A percentile compares a stretch with the other conserved stretches of the same genome.
Conservation (phyloP, 1,140 invertebrate genomes). For the Chymomyza costata region DNA sequence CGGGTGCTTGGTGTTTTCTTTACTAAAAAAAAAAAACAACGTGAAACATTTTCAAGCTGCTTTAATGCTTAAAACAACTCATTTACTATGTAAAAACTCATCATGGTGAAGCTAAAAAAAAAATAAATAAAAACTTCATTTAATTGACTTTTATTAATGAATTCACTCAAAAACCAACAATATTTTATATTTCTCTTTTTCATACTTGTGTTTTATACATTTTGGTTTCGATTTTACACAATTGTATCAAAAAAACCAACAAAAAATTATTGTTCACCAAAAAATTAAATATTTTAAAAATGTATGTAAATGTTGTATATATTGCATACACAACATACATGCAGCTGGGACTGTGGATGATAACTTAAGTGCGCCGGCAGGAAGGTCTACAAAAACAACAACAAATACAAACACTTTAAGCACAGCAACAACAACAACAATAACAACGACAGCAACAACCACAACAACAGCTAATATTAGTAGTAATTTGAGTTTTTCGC, state of each 20-base stretch:
- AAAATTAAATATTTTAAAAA: no score
- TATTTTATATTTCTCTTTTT: conserved; percentile 21
- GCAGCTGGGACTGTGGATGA: conserved; percentile 69
- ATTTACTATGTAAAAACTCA: conserved; percentile 42
- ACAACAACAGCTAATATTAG: conserved; percentile 24
- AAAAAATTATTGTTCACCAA: no score
- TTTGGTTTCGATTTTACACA: not conserved
- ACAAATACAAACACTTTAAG: conserved; percentile 36
- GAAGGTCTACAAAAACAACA: conserved; percentile 64
- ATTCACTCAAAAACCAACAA: conserved; percentile 20
- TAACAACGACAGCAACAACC: conserved; percentile 27
- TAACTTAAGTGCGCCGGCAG: conserved; percentile 69
- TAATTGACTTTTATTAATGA: conserved; percentile 33
- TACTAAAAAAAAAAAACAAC: conserved; percentile 45
- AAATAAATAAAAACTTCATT: conserved; percentile 38
- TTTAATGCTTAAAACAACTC: conserved; percentile 46
- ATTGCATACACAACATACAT: conserved; percentile 39
- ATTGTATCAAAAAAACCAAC: not conserved
- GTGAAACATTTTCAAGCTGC: conserved; percentile 20
- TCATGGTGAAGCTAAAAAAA: conserved; percentile 27
- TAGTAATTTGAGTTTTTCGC: conserved; percentile 23
- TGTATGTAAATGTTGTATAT: conserved; percentile 58
- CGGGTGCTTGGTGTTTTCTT: conserved; percentile 66
- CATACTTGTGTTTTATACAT: not conserved
- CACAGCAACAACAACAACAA: conserved; percentile 32